Percentiles rank a stretch among this genome's conserved stretches.
Evolutionary conservation across 2,888 invertebrate genomes (phyloP).

Genomic region (Xestoiulus laeticollis): DNA sequence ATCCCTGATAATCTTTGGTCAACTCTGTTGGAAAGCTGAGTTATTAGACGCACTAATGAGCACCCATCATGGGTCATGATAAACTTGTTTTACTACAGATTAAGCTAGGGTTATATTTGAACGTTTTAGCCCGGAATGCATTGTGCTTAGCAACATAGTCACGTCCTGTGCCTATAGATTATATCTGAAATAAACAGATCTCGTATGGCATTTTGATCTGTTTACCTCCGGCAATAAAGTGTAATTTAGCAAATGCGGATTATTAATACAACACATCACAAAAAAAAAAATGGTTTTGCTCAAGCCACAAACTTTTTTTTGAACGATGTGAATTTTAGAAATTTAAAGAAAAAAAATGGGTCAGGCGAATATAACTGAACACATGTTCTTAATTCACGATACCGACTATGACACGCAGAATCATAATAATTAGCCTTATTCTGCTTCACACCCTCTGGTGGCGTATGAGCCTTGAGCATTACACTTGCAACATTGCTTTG

Average conservation of each 20-base stretch:
- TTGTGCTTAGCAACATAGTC: neutral
- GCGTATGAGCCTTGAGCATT: too few species aligned
- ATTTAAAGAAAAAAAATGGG: neutral
- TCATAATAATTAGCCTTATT: too few species aligned
- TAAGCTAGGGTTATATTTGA: neutral
- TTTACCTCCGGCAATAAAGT: neutral
- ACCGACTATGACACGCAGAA: too few species aligned
- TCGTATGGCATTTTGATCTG: neutral
- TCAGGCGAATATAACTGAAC: neutral
- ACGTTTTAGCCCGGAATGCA: neutral
- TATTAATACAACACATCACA: neutral
- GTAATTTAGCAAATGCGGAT: conserved; percentile 1
- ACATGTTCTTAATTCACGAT: too few species aligned
- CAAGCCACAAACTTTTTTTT: neutral
- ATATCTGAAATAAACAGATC: neutral
- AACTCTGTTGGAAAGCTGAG: neutral
- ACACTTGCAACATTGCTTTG: too few species aligned
- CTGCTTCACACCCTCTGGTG: too few species aligned
- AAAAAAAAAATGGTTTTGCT: neutral
- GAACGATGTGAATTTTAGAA: neutral
- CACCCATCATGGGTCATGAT: neutral
- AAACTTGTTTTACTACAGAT: neutral
- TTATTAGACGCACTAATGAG: neutral
- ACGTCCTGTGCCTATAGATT: neutral
- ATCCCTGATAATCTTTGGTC: neutral